A percentile compares a stretch with the other conserved stretches of the same genome.
These are phyloP conservation scores for Caiman crocodilus DNA, from an alignment of 2,797 vertebrate genomes.

Conservation along the genomic window DNA sequence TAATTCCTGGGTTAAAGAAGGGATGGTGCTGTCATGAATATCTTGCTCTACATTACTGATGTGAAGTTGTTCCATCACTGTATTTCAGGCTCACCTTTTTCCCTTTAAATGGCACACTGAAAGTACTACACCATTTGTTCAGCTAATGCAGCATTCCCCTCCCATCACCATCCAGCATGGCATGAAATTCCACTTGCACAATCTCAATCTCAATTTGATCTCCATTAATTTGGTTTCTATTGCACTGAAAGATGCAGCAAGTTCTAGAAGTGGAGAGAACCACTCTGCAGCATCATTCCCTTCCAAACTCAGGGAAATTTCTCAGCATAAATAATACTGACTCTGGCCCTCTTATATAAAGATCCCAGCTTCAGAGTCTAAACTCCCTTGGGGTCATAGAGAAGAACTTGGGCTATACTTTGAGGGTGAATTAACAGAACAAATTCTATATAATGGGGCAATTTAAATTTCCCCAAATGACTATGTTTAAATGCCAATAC, in stretches of 20 bases:
- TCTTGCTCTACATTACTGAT: background rate
- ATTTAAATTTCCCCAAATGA: background rate
- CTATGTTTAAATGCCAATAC: constrained; percentile 14
- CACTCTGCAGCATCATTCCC: background rate
- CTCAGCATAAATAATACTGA: constrained; percentile 19
- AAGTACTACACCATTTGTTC: background rate
- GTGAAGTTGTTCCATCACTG: background rate
- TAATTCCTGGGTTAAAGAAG: constrained; percentile 65
- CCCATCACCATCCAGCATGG: background rate
- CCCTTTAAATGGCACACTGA: background rate
- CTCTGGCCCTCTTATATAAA: background rate
- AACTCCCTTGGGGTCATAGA: constrained; percentile 19
- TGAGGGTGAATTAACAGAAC: constrained; percentile 29
- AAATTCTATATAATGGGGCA: constrained; percentile 21
- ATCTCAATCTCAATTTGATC: background rate
- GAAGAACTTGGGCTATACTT: background rate
- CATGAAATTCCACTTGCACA: background rate
- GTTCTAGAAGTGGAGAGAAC: background rate
- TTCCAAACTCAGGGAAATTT: background rate
- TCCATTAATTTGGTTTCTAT: background rate
- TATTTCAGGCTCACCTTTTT: background rate
- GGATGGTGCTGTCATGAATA: background rate
- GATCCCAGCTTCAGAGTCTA: background rate
- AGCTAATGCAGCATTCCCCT: background rate
- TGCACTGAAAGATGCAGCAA: background rate